phyloP scores from a whole-genome alignment of 2,113 vertebrate species.

The Emydura subglobosa region DNA sequence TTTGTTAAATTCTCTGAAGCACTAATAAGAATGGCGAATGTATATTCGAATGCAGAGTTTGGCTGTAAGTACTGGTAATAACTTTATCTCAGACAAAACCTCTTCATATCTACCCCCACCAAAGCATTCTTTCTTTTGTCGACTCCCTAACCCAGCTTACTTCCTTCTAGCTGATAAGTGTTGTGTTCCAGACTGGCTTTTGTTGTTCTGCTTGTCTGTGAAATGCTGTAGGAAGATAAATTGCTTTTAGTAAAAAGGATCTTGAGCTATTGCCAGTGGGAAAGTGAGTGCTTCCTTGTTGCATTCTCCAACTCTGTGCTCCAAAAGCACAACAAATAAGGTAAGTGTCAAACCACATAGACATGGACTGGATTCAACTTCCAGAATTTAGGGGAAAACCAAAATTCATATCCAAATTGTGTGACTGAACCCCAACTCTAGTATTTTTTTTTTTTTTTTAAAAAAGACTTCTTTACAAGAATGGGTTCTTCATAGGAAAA shows the following conservation, averaged over 20 bases:
- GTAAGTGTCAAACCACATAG: neutral
- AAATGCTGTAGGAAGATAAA: neutral
- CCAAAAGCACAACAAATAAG: neutral
- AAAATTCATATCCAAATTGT: neutral
- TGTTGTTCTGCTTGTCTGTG: neutral
- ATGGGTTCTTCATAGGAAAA: neutral
- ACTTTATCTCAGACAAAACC: neutral
- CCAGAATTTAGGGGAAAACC: neutral
- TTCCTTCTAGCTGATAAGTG: neutral
- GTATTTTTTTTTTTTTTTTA: neutral
- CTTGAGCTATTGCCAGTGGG: fast-evolving
- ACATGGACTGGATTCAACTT: neutral
- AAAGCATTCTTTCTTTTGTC: neutral
- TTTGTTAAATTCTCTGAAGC: neutral
- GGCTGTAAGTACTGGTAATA: neutral
- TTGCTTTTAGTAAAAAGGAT: neutral
- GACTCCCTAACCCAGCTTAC: neutral
- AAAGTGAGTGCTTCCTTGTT: neutral
- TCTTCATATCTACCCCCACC: neutral
- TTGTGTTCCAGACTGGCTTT: fast-evolving
- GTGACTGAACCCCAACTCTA: neutral
- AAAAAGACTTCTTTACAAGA: neutral
- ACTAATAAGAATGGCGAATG: neutral
- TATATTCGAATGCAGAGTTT: neutral
- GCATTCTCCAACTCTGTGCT: neutral